Evolutionary conservation across 2,888 invertebrate genomes (phyloP), one percentile per base, ranked within the genome.

Genomic region (Stenodema calcarata): DNA sequence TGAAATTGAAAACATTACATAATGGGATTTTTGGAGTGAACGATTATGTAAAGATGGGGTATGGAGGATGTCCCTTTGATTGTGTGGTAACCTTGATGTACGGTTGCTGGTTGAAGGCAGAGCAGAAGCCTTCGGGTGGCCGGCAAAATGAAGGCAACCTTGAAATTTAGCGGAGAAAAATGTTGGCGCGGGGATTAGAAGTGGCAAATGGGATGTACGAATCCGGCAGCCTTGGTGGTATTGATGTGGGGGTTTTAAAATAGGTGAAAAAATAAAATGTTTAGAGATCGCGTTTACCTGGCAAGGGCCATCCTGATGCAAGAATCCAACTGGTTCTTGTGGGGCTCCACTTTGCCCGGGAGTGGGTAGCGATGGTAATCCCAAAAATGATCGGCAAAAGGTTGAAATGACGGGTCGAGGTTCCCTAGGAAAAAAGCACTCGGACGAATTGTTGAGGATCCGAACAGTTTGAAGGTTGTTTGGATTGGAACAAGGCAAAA

Each of bases 281-380:
- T 9, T 78, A 30, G n/a, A 83, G 27, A 62, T 62, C 62, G 62
- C 62, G 35, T 75, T 92, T 92, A 94, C 94, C 94, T 93, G 91
- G 94, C 94, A 92, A 94, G 92, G 92, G 94, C 94, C 94, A 94
- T 94, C 92, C 94, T 93, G 91, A 93, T 93, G 93, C 93, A 91
- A 91, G 92, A 93, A 93, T 93, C 93, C 92, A 93, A 91, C 86
- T 88, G 88, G 84, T 88, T 88, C 88, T 88, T 88, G 88, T 88
- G 88, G 62, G 88, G 87, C 86, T 88, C 88, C 88, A 88, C 88
- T 88, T 88, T 88, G 88, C 80, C 75, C 84, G 18, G 75, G 75
- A 23, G 73, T 11, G 41, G 70, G 47, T 84, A 84, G 79, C 87
- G 73, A 50, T 73, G 70, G 85, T 88, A 88, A 88, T 88, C 88